phyloP scores from a whole-genome alignment of 2,888 invertebrate genomes.

The Drosophila pseudotakahashii region DNA sequence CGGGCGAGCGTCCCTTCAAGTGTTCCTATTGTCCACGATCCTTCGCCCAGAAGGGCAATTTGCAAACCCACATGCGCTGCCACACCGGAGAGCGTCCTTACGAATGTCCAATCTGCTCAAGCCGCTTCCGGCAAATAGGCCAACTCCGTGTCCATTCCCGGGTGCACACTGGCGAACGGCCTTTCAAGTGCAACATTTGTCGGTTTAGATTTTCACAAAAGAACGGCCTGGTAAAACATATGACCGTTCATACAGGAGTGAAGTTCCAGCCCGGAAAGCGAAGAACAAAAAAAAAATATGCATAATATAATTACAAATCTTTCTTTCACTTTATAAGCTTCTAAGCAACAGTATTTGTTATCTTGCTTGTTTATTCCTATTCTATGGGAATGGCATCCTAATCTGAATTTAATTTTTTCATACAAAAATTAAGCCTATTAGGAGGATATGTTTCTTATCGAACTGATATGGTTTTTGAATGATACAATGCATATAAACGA shows the following conservation, averaged over 20 bases:
- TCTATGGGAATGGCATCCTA: no score
- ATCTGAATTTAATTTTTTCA: no score
- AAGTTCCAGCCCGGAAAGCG: not conserved
- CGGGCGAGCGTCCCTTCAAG: conserved; percentile 13
- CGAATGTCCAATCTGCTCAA: conserved; percentile 4
- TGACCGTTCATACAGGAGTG: not conserved
- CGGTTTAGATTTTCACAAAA: not conserved
- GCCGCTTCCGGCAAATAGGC: not conserved
- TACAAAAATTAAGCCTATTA: no score
- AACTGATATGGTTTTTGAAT: no score
- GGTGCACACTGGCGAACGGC: conserved; percentile 3
- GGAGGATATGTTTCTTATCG: no score
- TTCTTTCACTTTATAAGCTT: no score
- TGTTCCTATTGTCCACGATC: conserved; percentile 6
- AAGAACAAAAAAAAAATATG: not conserved
- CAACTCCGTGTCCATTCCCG: not conserved
- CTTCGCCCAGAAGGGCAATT: conserved; percentile 3
- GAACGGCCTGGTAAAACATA: not conserved
- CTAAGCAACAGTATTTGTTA: no score
- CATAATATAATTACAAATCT: no score
- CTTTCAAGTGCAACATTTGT: conserved; percentile 3
- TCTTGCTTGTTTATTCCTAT: no score
- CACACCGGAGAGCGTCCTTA: conserved; percentile 32
- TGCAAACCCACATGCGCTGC: not conserved
- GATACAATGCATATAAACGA: no score